phyloP scores from a whole-genome alignment of 2,113 vertebrate genomes.

The Podiceps cristatus region DNA sequence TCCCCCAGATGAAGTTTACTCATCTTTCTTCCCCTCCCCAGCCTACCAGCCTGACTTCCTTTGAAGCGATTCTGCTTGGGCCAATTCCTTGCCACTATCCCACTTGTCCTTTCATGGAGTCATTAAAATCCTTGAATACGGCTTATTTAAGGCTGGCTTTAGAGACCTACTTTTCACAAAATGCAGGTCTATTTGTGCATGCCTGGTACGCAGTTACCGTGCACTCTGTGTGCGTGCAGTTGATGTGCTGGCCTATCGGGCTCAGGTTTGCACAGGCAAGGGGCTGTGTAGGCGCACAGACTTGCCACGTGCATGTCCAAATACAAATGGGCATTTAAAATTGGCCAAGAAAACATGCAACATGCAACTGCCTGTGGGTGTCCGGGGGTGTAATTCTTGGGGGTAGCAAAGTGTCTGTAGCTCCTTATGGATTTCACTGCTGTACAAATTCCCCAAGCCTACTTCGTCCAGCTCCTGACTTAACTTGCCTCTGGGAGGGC shows the following conservation, averaged over 20 bases:
- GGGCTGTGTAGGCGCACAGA: not conserved
- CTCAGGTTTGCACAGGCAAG: fast-evolving
- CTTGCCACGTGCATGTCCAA: not conserved
- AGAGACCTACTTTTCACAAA: not conserved
- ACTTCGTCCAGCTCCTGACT: not conserved
- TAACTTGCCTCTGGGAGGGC: not conserved
- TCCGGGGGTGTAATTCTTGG: not conserved
- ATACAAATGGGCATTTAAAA: not conserved
- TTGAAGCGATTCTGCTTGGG: not conserved
- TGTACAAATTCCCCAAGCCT: not conserved
- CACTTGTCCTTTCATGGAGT: not conserved
- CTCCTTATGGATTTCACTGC: not conserved
- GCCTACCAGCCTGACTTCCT: not conserved
- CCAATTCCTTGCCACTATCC: not conserved
- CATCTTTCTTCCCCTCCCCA: not conserved
- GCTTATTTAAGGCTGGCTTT: not conserved
- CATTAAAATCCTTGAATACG: not conserved
- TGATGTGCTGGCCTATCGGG: not conserved
- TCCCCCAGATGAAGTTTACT: not conserved
- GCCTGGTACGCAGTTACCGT: fast-evolving
- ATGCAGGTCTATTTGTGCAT: not conserved
- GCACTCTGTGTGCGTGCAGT: fast-evolving
- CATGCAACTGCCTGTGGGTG: not conserved
- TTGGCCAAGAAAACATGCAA: fast-evolving
- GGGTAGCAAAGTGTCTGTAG: not conserved